These are phyloP conservation scores for Sycophila texana DNA, from an alignment of 2,888 invertebrate genomes.

Conservation along the genomic window DNA sequence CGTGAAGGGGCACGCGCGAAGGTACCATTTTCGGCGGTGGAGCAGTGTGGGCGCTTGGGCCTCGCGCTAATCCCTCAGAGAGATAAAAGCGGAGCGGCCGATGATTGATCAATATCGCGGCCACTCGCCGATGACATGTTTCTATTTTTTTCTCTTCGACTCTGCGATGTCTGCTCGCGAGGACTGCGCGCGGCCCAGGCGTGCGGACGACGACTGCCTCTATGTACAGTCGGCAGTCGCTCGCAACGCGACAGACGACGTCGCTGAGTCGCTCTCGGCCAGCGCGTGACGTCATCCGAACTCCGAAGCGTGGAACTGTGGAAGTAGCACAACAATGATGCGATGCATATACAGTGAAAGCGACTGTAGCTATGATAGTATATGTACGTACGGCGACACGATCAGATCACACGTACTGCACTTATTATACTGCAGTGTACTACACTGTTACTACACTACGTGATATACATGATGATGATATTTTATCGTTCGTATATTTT, in stretches of 20 bases:
- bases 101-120: constrained; percentile 20
- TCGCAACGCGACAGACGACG: constrained; percentile 17
- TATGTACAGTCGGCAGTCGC: too few species aligned
- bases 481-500: too few species aligned
- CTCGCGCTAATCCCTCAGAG: not conserved
- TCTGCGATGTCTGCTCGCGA: not conserved
- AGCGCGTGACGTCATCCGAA: constrained; percentile 1
- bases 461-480: too few species aligned
- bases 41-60: too few species aligned
- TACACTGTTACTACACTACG: too few species aligned
- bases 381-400: too few species aligned
- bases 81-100: constrained; percentile 23
- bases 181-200: constrained; percentile 13
- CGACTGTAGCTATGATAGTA: too few species aligned
- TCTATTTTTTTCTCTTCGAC: not conserved
- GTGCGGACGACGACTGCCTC: not conserved
- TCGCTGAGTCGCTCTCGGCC: not conserved
- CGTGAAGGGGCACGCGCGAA: constrained; percentile 1
- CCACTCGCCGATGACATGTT: constrained; percentile 29
- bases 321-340: too few species aligned
- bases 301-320: not conserved
- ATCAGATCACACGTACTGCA: too few species aligned
- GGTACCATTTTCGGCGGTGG: constrained; percentile 32
- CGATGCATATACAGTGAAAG: too few species aligned
- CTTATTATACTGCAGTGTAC: too few species aligned